These are phyloP conservation scores for Cyanistes caeruleus DNA, from an alignment of 2,113 vertebrate species.

Conservation along the genomic window DNA sequence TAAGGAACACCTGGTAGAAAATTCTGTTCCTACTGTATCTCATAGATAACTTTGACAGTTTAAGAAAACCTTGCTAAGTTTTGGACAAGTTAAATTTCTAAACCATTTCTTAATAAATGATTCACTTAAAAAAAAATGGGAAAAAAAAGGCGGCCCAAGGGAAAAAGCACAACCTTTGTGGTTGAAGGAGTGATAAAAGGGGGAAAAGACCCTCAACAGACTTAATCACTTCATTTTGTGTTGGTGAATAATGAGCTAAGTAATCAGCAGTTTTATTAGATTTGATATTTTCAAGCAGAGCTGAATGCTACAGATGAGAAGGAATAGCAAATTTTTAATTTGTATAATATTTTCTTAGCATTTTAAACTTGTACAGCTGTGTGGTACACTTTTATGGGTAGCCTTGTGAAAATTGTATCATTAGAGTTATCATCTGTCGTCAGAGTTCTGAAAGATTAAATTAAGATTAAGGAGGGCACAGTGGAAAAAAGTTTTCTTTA, in stretches of 20 bases:
- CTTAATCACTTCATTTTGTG: background rate
- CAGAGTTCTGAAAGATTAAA: background rate
- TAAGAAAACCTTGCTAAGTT: fast-evolving
- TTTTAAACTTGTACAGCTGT: background rate
- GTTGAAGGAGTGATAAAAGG: background rate
- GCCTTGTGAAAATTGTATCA: background rate
- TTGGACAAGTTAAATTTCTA: background rate
- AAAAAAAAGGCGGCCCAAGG: background rate
- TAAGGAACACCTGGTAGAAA: background rate
- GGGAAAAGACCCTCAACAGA: fast-evolving
- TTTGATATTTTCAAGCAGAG: background rate
- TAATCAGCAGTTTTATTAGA: background rate
- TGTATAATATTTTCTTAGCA: background rate
- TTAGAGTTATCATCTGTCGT: background rate
- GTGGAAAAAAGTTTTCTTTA: background rate
- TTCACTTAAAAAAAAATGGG: background rate
- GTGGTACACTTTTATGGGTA: too few relatives aligned
- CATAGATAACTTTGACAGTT: background rate
- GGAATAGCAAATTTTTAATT: background rate
- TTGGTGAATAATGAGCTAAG: background rate
- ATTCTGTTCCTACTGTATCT: background rate
- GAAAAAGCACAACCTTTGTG: background rate
- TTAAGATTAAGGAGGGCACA: background rate
- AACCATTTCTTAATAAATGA: background rate
- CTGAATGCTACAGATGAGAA: background rate